Evolutionary conservation across 92 coral and sea anemone species (phyloP).

Genomic region (Umimayanthus chanpuru): DNA sequence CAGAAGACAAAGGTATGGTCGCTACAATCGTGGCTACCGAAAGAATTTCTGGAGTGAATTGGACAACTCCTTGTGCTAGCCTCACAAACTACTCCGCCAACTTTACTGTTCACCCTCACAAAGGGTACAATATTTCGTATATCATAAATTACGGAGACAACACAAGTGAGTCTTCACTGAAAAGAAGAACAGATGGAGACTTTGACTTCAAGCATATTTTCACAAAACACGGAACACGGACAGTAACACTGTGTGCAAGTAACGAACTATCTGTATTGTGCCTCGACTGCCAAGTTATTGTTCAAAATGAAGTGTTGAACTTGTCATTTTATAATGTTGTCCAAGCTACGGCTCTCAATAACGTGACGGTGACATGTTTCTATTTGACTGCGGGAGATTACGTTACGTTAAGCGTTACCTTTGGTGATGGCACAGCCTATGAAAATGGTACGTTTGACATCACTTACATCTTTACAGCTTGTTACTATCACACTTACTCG

Average conservation of each 20-base stretch:
- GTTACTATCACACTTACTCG: conserved; percentile 62
- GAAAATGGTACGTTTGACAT: conserved; percentile 80
- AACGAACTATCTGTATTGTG: conserved; percentile 63
- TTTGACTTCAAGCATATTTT: conserved; percentile 44
- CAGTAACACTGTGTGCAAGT: conserved; percentile 53
- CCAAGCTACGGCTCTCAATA: conserved; percentile 60
- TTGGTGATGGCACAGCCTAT: conserved; percentile 63
- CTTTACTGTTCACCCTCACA: conserved; percentile 63
- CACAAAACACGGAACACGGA: conserved; percentile 39
- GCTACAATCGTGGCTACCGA: conserved; percentile 61
- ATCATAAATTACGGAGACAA: conserved; percentile 50
- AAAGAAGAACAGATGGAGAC: conserved; percentile 39
- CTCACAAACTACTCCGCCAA: conserved; percentile 66
- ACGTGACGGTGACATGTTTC: conserved; percentile 58
- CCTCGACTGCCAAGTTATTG: conserved; percentile 62
- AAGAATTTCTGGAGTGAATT: conserved; percentile 55
- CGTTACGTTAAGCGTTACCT: conserved; percentile 63
- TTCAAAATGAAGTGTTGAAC: conserved; percentile 57
- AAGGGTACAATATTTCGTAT: conserved; percentile 70
- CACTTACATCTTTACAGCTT: conserved; percentile 59
- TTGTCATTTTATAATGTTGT: conserved; percentile 55
- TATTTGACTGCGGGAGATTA: conserved; percentile 65
- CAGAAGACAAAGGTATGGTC: conserved; percentile 2
- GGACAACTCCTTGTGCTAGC: conserved; percentile 46
- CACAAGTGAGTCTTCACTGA: conserved; percentile 25